These are phyloP conservation scores for Mobula birostris DNA, from an alignment of 2,113 vertebrate genomes.

Conservation along the genomic window DNA sequence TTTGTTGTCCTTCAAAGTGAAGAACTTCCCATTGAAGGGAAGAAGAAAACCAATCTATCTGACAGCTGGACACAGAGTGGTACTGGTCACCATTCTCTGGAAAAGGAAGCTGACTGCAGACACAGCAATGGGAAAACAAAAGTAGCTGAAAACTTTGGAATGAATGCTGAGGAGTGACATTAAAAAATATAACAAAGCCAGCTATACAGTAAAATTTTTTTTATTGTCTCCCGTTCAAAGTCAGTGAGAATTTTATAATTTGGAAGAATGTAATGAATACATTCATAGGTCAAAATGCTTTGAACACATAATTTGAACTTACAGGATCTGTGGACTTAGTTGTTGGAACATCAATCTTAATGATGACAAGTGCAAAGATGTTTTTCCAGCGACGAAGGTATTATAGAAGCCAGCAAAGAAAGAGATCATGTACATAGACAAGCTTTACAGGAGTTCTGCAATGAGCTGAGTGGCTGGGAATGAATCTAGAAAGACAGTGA, in stretches of 20 bases:
- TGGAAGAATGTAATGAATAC: background rate
- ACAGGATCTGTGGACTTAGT: background rate
- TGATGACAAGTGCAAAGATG: background rate
- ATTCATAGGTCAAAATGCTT: background rate
- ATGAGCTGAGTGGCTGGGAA: no score
- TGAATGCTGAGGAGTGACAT: background rate
- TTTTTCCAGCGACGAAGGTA: no score
- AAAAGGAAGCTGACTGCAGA: background rate
- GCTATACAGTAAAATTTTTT: background rate
- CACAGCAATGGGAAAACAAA: background rate
- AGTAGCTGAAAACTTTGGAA: conserved; percentile 1
- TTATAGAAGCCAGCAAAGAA: background rate
- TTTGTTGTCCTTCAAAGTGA: background rate
- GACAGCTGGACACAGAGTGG: background rate
- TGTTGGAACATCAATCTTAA: background rate
- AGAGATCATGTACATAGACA: background rate
- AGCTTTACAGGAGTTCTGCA: no score
- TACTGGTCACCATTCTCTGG: background rate
- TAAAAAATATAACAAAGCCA: background rate
- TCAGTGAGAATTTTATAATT: background rate
- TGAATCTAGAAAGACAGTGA: background rate
- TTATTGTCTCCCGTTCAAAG: background rate
- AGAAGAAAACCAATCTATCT: background rate
- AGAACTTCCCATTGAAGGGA: background rate
- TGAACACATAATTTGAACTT: background rate